These are phyloP conservation scores for Procambarus virginalis DNA, from an alignment of 1,140 invertebrate genomes.

Conservation along the genomic window DNA sequence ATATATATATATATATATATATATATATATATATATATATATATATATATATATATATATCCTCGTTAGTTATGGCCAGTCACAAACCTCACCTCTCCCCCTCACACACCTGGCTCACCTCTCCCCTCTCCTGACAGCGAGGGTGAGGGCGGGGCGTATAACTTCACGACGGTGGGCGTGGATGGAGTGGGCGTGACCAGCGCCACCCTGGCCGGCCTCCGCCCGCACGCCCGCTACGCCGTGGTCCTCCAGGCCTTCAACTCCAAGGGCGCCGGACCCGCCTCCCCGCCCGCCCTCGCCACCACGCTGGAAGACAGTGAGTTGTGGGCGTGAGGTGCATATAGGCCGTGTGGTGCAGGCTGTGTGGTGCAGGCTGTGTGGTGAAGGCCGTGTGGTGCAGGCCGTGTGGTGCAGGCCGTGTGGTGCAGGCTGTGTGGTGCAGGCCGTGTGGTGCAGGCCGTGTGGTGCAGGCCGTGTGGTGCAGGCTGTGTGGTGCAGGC, in stretches of 20 bases:
- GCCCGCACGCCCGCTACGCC: constrained; percentile 74
- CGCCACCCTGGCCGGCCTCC: constrained; percentile 67
- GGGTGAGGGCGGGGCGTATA: constrained; percentile 33
- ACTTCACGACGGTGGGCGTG: constrained; percentile 54
- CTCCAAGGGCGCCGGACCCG: constrained; percentile 72
- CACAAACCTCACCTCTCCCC: background rate
- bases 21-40: too few relatives aligned
- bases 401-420: background rate
- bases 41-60: too few relatives aligned
- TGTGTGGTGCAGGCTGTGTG: background rate
- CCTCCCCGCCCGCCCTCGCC: constrained; percentile 31
- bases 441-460: too few relatives aligned
- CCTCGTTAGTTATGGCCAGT: too few relatives aligned
- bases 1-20: too few relatives aligned
- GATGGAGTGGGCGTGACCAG: constrained; percentile 13
- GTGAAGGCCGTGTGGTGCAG: background rate
- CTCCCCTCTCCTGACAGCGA: constrained; percentile 6
- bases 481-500: too few relatives aligned
- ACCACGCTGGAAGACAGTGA: constrained; percentile 38
- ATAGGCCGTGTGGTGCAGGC: background rate
- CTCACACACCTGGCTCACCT: background rate
- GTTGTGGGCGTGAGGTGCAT: background rate
- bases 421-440: background rate
- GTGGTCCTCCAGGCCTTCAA: constrained; percentile 74
- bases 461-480: too few relatives aligned